These are phyloP conservation scores for Danaus plexippus DNA, from an alignment of 1,140 invertebrate genomes.

Conservation along the genomic window DNA sequence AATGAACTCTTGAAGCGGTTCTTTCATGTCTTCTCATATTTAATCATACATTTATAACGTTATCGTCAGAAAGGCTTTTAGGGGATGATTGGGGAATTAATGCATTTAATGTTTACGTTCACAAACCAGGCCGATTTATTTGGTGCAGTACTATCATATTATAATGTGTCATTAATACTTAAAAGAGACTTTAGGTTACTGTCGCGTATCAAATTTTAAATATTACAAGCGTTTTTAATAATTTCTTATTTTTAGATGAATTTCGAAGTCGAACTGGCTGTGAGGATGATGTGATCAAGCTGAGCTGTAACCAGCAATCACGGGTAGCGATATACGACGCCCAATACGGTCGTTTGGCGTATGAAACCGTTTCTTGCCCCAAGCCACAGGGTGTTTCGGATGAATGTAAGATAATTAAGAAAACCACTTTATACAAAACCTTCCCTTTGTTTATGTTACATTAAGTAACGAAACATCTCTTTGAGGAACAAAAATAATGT, in stretches of 20 bases:
- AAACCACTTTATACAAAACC: no score
- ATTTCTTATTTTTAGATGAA: conserved; percentile 75
- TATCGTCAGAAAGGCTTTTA: conserved; percentile 14
- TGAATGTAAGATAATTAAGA: conserved; percentile 78
- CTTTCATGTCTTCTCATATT: conserved; percentile 21
- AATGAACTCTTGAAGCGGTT: conserved; percentile 17
- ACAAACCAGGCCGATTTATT: no score
- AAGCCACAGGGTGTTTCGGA: conserved; percentile 85
- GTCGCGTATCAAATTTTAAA: no score
- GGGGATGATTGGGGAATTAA: conserved; percentile 9
- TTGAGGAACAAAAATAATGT: no score
- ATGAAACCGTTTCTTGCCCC: conserved; percentile 87
- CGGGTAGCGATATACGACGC: conserved; percentile 92
- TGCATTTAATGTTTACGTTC: conserved; percentile 1
- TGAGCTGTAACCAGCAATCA: conserved; percentile 83
- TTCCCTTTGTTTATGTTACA: no score
- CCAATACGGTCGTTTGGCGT: conserved; percentile 87
- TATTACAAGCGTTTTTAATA: background rate
- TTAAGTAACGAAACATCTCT: no score
- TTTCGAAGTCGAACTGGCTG: conserved; percentile 91
- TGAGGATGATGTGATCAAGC: conserved; percentile 85
- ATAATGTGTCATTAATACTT: no score
- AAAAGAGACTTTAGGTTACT: no score
- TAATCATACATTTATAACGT: conserved; percentile 11
- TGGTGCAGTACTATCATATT: no score